phyloP scores from a whole-genome alignment of 2,113 vertebrate genomes.

The Nyctibius bracteatus region DNA sequence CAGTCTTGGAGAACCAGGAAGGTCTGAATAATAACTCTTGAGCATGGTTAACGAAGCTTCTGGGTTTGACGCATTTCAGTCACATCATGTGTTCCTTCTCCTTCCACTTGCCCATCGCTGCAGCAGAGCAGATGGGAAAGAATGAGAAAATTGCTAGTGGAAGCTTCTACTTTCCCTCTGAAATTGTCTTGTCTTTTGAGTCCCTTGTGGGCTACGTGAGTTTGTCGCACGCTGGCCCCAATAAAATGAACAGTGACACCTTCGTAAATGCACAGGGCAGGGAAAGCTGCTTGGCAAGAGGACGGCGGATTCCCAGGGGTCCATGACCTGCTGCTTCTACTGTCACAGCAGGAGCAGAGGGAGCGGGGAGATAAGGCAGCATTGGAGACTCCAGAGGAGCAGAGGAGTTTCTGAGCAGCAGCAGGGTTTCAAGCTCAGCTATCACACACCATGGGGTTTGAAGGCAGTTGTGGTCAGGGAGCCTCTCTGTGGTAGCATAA shows the following conservation, averaged over 20 bases:
- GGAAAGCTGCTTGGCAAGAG: not conserved
- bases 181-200: not conserved
- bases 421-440: not conserved
- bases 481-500: not conserved
- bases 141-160: not conserved
- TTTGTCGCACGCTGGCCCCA: fast-evolving
- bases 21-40: constrained; percentile 33
- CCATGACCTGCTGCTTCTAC: not conserved
- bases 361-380: not conserved
- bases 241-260: not conserved
- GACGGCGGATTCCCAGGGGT: fast-evolving
- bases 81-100: not conserved
- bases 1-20: constrained; percentile 22
- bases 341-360: not conserved
- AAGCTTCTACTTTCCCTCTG: not conserved
- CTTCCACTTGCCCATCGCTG: not conserved
- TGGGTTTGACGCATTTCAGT: not conserved
- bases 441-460: fast-evolving
- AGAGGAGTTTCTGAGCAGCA: not conserved
- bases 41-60: constrained; percentile 27
- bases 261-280: not conserved
- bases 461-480: not conserved
- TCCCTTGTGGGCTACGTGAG: fast-evolving
- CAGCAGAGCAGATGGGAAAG: not conserved
- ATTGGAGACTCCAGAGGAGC: not conserved